A percentile compares a stretch with the other conserved stretches of the same genome.
phyloP scores from a whole-genome alignment of 1,140 invertebrate species.

The Brachionus plicatilis region DNA sequence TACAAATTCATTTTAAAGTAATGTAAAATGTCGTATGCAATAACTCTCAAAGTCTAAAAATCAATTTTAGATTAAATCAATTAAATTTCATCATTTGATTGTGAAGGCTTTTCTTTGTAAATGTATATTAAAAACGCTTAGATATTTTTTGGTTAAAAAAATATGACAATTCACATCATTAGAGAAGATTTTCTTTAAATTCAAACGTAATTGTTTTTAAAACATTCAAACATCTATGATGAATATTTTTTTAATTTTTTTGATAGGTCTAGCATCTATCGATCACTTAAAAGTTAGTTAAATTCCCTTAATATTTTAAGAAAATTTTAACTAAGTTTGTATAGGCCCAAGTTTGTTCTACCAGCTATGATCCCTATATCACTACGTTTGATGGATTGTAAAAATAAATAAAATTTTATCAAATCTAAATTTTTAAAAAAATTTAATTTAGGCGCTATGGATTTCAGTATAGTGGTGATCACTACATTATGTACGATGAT shows the following conservation, averaged over 20 bases:
- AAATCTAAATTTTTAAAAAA: not conserved
- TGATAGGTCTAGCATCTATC: not conserved
- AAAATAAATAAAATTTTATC: not conserved
- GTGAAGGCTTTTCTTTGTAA: not conserved
- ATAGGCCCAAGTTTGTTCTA: not conserved
- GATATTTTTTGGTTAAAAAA: not conserved
- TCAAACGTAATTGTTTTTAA: not conserved
- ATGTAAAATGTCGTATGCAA: not conserved
- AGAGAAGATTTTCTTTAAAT: not conserved
- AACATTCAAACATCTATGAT: not conserved
- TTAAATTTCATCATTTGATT: not conserved
- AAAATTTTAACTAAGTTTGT: not conserved
- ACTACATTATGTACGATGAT: conserved; percentile 24
- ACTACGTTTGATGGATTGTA: conserved; percentile 19
- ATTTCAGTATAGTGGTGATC: not conserved
- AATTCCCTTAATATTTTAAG: not conserved
- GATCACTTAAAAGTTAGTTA: not conserved
- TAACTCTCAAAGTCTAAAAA: not conserved
- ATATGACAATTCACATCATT: not conserved
- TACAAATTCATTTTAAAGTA: too few relatives aligned
- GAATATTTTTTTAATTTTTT: not conserved
- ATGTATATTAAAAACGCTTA: too few relatives aligned
- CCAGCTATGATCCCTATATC: not conserved
- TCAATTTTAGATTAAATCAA: not conserved
- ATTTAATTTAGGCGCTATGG: not conserved